Percentiles rank a stretch among this genome's conserved stretches.
Conservation (phyloP, 2,888 invertebrate species). For the Axea sp. region DNA sequence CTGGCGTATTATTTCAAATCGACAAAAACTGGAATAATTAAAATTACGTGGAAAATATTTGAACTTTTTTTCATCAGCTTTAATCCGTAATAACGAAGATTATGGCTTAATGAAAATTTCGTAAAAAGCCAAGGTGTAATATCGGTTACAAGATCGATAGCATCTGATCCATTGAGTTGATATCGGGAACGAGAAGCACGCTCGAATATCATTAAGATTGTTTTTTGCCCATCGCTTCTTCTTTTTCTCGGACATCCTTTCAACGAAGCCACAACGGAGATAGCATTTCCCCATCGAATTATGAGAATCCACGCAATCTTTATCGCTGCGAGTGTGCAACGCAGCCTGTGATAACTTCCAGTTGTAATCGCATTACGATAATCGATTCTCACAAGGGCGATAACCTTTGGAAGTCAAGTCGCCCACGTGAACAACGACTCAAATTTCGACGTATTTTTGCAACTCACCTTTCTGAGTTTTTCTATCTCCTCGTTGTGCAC, state of each 20-base stretch:
- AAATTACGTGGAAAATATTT: conserved; percentile 2
- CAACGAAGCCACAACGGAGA: conserved; percentile 4
- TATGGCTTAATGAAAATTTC: conserved; percentile 52
- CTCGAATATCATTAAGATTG: conserved; percentile 50
- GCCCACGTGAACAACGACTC: neutral
- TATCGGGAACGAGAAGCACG: conserved; percentile 49
- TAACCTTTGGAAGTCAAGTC: conserved; percentile 36
- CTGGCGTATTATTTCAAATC: neutral
- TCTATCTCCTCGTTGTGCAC: conserved; percentile 56
- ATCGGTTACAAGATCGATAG: conserved; percentile 59
- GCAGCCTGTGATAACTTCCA: conserved; percentile 33
- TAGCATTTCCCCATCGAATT: conserved; percentile 45
- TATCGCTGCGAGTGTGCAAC: conserved; percentile 25
- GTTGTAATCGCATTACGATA: conserved; percentile 52
- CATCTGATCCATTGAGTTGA: conserved; percentile 52
- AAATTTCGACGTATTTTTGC: conserved; percentile 31
- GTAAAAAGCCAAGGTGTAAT: conserved; percentile 51
- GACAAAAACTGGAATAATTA: conserved; percentile 15
- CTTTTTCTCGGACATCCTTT: conserved; percentile 14
- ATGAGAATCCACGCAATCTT: conserved; percentile 56
- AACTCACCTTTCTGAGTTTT: conserved; percentile 57
- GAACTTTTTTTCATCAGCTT: conserved; percentile 5
- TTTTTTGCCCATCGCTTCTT: conserved; percentile 20
- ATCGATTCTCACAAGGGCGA: conserved; percentile 54
- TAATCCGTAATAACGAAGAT: conserved; percentile 29